These are phyloP conservation scores for Hydropsyche tenuis DNA, from an alignment of 1,140 invertebrate genomes.

Conservation along the genomic window DNA sequence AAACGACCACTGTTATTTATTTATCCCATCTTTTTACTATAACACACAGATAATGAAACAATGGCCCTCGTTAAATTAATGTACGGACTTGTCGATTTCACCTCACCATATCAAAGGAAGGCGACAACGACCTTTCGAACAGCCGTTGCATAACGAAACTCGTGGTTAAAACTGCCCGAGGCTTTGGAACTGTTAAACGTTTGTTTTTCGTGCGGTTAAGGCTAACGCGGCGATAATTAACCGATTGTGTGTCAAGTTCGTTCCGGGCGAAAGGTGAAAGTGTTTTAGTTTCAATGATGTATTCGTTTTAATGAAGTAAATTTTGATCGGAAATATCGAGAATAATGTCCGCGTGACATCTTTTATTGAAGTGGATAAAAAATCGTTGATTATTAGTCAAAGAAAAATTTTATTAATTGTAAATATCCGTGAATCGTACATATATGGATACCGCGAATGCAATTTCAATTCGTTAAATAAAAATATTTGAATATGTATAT, in stretches of 20 bases:
- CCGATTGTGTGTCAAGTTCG: conserved; percentile 2
- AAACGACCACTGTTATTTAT: background rate
- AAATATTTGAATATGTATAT: background rate
- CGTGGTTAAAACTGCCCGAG: background rate
- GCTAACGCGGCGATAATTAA: conserved; percentile 12
- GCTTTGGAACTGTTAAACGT: background rate
- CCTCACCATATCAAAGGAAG: background rate
- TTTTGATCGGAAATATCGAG: too few species aligned
- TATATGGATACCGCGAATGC: too few species aligned
- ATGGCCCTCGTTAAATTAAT: background rate
- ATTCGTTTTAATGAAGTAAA: too few species aligned
- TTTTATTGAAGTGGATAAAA: too few species aligned
- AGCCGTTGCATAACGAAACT: background rate
- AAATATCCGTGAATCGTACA: too few species aligned
- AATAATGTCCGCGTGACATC: too few species aligned
- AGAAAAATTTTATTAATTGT: too few species aligned
- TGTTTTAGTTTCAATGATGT: too few species aligned
- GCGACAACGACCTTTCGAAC: conserved; percentile 10
- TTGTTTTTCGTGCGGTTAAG: background rate
- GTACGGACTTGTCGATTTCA: background rate
- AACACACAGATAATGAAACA: background rate
- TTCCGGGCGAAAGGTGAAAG: background rate
- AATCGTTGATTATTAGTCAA: too few species aligned
- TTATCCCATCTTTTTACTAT: background rate
- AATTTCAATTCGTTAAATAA: too few species aligned